Base-by-base conservation (phyloP, 2,797 vertebrate genomes). In the Sebastes diploproa region DNA sequence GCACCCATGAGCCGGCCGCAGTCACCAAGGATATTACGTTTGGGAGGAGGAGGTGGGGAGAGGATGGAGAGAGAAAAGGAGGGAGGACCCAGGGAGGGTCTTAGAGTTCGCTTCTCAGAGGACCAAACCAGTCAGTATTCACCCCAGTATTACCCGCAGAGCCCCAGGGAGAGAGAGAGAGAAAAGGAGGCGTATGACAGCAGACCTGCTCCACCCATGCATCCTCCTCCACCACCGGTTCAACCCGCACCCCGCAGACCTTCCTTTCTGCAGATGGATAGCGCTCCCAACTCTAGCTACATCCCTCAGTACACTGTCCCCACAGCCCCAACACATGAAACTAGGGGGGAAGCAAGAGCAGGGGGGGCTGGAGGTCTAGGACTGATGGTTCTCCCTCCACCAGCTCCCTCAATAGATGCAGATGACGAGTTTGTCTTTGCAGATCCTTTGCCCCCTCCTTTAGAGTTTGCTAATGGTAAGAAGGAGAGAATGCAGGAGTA, bases 381-480 rank as follows among this genome's bases (percentile, higher is more conserved):
- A 11, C 90, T 97, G 42, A 95, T 98, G 91, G 95, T 98, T 54
- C 92, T 98, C 65, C 97, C 97, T 62, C 97, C 97, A 4, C 97
- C 97, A 0, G 97, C 97, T 36, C 97, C 97, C 1, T 98, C 97
- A 46, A 96, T 98, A 85, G 98, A 98, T 23, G 95, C 89, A 72
- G 97, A 98, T 1, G 98, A 98, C 16, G 97, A 98, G 65, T 98
- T 98, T 92, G 96, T 98, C 42, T 98, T 98, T 71, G 97, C 88
- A 2, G 98, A 98, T 59, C 98, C 98, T 0, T 94, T 98, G 75
- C 98, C 98, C 0, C 98, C 98, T 4, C 98, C 98, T 1, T 77
- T 98, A 52, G 96, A 98, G 86, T 98, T 98, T 91, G 97, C 97
- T 68, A 98, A 98, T 65, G 97, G 97, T 60, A 98, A 97, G 79